These are phyloP conservation scores for Hydractinia symbiolongicarpus DNA, from an alignment of 30 jellyfish, hydroid and myxozoan species.

Conservation along the genomic window DNA sequence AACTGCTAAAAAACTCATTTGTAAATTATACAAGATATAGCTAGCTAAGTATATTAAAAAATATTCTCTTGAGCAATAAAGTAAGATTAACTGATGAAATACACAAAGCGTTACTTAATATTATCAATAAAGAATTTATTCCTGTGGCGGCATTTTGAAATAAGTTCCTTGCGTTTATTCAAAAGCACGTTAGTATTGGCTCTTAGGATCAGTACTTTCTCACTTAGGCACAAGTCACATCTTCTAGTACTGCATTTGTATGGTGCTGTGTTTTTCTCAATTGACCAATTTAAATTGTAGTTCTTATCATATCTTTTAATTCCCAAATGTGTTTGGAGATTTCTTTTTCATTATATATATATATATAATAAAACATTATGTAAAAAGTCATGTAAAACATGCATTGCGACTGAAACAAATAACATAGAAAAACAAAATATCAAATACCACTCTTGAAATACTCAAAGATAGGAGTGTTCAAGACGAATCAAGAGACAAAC, in stretches of 20 bases:
- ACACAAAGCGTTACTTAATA: neutral
- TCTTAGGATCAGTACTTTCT: slow-evolving; percentile 7
- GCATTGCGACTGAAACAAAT: too few species aligned
- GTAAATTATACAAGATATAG: neutral
- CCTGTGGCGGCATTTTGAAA: slow-evolving; percentile 11
- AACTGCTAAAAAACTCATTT: neutral
- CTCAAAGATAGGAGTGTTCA: too few species aligned
- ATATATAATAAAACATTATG: too few species aligned
- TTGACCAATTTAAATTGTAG: neutral
- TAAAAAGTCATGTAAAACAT: too few species aligned
- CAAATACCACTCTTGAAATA: too few species aligned
- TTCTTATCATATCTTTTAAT: neutral
- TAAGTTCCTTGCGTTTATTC: slow-evolving; percentile 18
- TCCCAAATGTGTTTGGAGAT: slow-evolving; percentile 22
- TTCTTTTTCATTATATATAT: neutral
- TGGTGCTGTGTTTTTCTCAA: neutral
- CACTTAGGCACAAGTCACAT: slow-evolving; percentile 29
- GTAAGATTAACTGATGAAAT: neutral
- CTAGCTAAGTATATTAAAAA: neutral
- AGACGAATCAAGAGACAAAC: too few species aligned
- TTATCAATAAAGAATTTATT: slow-evolving; percentile 1
- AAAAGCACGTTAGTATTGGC: slow-evolving; percentile 17
- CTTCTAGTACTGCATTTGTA: slow-evolving; percentile 11
- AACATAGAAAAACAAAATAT: too few species aligned
- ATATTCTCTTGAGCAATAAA: neutral